These are phyloP conservation scores for Hydrocynus forskahlii DNA, from an alignment of 2,797 vertebrate genomes.

Conservation along the genomic window DNA sequence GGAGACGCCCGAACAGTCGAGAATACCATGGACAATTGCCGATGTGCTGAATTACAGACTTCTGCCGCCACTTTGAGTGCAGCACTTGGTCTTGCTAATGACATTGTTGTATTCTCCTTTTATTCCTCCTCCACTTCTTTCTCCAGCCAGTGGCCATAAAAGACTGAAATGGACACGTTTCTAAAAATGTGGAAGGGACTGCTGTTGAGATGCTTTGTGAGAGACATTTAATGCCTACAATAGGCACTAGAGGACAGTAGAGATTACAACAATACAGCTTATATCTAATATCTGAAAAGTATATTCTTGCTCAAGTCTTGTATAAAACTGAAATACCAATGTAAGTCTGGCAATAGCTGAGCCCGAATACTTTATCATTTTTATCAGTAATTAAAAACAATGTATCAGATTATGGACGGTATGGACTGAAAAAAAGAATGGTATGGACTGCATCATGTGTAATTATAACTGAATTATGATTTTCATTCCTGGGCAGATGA, in stretches of 20 bases:
- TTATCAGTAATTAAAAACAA: slow-evolving; percentile 42
- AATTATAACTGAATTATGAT: slow-evolving; percentile 5
- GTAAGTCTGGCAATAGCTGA: slow-evolving; percentile 3
- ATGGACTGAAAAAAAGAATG: neutral
- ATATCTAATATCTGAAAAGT: slow-evolving; percentile 42
- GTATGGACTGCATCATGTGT: neutral
- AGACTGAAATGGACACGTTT: slow-evolving; percentile 33
- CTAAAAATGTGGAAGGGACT: slow-evolving; percentile 18
- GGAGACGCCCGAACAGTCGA: neutral
- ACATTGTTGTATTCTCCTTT: neutral
- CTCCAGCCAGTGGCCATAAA: neutral
- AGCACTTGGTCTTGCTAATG: neutral
- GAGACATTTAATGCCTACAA: slow-evolving; percentile 45
- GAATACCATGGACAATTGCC: slow-evolving; percentile 18
- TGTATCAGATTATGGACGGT: slow-evolving; percentile 17
- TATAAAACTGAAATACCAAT: slow-evolving; percentile 31
- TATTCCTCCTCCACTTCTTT: neutral
- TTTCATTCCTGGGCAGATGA: neutral
- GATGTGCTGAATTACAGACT: slow-evolving; percentile 1
- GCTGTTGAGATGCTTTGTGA: slow-evolving; percentile 6
- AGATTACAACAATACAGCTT: slow-evolving; percentile 45
- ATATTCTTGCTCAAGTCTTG: slow-evolving; percentile 51
- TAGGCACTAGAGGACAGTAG: slow-evolving; percentile 69
- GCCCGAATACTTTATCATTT: slow-evolving; percentile 43
- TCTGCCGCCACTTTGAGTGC: neutral